Evolutionary conservation across 2,113 vertebrate species (phyloP).

Genomic region (Manacus vitellinus): DNA sequence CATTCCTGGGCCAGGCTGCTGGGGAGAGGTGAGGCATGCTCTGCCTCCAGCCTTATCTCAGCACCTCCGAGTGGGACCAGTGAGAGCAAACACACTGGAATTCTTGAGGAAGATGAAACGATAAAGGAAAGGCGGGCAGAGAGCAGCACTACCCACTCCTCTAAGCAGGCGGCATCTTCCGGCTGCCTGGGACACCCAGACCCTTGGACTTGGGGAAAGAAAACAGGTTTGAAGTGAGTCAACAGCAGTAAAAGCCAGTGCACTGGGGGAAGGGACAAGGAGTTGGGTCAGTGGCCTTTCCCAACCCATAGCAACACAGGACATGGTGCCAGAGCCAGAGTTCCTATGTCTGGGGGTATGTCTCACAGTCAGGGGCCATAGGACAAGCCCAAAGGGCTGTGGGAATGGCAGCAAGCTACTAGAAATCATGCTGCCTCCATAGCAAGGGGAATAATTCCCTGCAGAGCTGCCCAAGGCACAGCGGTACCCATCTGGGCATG

Average conservation of each 20-base stretch:
- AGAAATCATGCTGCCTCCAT: not conserved
- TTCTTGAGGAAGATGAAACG: constrained; percentile 75
- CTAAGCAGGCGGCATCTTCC: constrained; percentile 61
- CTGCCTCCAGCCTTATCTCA: constrained; percentile 64
- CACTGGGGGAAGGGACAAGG: constrained; percentile 53
- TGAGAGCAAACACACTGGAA: constrained; percentile 69
- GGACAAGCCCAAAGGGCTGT: not conserved
- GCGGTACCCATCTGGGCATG: not conserved
- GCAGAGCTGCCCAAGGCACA: not conserved
- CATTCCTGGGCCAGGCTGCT: constrained; percentile 51
- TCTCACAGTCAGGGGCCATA: not conserved
- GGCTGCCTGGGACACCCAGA: constrained; percentile 67
- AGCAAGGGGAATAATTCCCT: not conserved
- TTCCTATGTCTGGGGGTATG: not conserved
- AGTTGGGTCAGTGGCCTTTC: constrained; percentile 46
- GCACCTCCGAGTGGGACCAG: constrained; percentile 67
- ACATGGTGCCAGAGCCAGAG: not conserved
- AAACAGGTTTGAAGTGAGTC: constrained; percentile 70
- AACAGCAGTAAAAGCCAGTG: constrained; percentile 62
- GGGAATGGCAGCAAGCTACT: not conserved
- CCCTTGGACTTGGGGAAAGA: constrained; percentile 76
- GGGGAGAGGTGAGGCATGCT: constrained; percentile 44
- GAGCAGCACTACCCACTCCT: constrained; percentile 48
- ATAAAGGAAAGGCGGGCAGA: constrained; percentile 63
- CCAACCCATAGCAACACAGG: not conserved